Evolutionary conservation across 2,888 invertebrate species (phyloP), one percentile per base, ranked within the genome.

Genomic region (Caenorhabditis sulstoni): DNA sequence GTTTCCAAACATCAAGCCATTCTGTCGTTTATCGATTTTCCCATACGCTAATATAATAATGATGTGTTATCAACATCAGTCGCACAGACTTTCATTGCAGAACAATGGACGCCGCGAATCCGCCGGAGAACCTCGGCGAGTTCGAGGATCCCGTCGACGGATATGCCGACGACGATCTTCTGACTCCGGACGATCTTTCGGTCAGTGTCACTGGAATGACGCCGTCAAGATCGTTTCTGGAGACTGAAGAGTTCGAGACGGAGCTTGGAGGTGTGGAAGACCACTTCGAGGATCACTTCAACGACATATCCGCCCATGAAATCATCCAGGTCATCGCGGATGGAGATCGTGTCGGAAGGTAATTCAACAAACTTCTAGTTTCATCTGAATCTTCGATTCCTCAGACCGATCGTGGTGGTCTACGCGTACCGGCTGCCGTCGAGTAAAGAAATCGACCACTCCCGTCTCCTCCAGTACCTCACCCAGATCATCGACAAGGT

Each of bases 381-480:
- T 29, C 7, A 5, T 29, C 29, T 29, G 3, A 29, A 29, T 29
- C 29, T 29, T 29, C 29, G 29, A 29, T 5, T 22, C 76, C 52
- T 14, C 74, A 87, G 97, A 82, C 95, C 97, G 91, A 94, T 99
- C 87, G 96, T 99, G 89, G 95, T 97, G 50, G 94, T 99, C 68
- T 97, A 96, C 79, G 97, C 99, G 8, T 97, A 96, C 91, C 93
- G 94, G 89, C 92, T 95, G 85, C 96, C 96, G 0, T 93, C 94
- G 57, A 95, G 94, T 90, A 94, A 94, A 90, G 94, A 94, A 79
- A 91, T 95, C 79, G 93, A 94, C 88, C 95, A 95, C 91, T 93
- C 93, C 74, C 92, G 93, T 88, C 92, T 95, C 82, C 92, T 95
- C 80, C 93, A 93, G 94, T 94, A 81, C 70, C 70, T 85, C 2